A percentile compares a stretch with the other conserved stretches of the same genome.
These are phyloP conservation scores for Aegithalos caudatus DNA, from an alignment of 2,113 vertebrate species.

Conservation along the genomic window DNA sequence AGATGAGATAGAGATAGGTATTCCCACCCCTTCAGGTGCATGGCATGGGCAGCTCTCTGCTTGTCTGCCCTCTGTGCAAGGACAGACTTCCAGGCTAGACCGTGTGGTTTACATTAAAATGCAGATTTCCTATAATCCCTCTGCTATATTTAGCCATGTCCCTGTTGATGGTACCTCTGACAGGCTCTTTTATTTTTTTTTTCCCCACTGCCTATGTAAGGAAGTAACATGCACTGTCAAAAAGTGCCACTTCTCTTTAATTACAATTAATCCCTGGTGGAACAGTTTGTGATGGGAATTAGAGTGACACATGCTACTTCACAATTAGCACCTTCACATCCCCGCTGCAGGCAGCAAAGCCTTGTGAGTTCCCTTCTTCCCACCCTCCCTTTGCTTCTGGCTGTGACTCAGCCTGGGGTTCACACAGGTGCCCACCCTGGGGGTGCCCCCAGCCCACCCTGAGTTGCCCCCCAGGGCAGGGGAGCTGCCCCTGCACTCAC, in stretches of 20 bases:
- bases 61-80: background rate
- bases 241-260: conserved; percentile 43
- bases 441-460: background rate
- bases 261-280: conserved; percentile 4
- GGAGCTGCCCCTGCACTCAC: conserved; percentile 67
- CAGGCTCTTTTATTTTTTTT: conserved; percentile 13
- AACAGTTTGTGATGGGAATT: conserved; percentile 40
- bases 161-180: conserved; percentile 43
- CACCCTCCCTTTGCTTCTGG: background rate
- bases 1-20: background rate
- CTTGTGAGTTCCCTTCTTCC: background rate
- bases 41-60: background rate
- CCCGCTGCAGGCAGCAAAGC: background rate
- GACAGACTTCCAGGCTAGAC: background rate
- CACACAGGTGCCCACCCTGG: background rate
- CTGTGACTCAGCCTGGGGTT: background rate
- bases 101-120: conserved; percentile 6
- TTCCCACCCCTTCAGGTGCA: background rate
- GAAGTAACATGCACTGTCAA: conserved; percentile 45
- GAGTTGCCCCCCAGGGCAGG: background rate
- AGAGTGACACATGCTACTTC: background rate
- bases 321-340: conserved; percentile 26
- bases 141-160: conserved; percentile 44
- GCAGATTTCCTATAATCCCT: conserved; percentile 50
- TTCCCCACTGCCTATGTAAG: background rate